These are phyloP conservation scores for Paelopatides confundens DNA, from an alignment of 53 echinoderm and acorn worm genomes.

Conservation along the genomic window DNA sequence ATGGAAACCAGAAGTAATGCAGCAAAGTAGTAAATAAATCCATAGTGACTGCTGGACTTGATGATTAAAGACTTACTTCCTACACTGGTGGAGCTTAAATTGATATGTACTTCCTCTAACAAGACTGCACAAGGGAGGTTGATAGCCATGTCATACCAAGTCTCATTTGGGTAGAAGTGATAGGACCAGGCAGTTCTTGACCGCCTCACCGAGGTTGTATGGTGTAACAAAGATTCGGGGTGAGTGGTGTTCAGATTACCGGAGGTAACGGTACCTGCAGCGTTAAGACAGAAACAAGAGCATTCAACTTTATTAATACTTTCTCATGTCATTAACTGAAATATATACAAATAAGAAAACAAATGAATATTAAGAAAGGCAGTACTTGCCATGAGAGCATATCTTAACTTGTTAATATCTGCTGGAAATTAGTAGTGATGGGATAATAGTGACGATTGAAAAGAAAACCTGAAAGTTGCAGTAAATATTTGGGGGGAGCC, in stretches of 20 bases:
- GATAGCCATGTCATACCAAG: slow-evolving; percentile 98
- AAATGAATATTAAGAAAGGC: too few species aligned
- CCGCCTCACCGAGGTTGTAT: slow-evolving; percentile 87
- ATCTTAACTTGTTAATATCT: too few species aligned
- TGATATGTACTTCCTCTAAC: slow-evolving; percentile 93
- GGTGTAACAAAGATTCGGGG: slow-evolving; percentile 91
- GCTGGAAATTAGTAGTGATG: too few species aligned
- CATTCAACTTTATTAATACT: too few species aligned
- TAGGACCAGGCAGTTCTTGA: slow-evolving; percentile 99
- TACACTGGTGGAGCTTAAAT: slow-evolving; percentile 89
- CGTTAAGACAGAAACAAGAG: background rate
- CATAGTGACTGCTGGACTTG: too few species aligned
- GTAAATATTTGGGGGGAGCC: too few species aligned
- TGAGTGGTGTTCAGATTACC: slow-evolving; percentile 93
- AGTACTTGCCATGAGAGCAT: too few species aligned
- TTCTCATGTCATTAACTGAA: background rate
- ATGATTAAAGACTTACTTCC: slow-evolving; percentile 99
- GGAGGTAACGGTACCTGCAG: slow-evolving; percentile 81
- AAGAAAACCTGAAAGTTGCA: too few species aligned
- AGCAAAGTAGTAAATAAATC: too few species aligned
- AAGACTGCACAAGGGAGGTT: slow-evolving; percentile 90
- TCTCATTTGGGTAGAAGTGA: slow-evolving; percentile 97
- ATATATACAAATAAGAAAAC: background rate
- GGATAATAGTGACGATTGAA: too few species aligned
- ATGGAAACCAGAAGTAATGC: too few species aligned